A percentile compares a stretch with the other conserved stretches of the same genome.
Conservation (phyloP, 2,888 invertebrate species). For the Cephus nigrinus region DNA sequence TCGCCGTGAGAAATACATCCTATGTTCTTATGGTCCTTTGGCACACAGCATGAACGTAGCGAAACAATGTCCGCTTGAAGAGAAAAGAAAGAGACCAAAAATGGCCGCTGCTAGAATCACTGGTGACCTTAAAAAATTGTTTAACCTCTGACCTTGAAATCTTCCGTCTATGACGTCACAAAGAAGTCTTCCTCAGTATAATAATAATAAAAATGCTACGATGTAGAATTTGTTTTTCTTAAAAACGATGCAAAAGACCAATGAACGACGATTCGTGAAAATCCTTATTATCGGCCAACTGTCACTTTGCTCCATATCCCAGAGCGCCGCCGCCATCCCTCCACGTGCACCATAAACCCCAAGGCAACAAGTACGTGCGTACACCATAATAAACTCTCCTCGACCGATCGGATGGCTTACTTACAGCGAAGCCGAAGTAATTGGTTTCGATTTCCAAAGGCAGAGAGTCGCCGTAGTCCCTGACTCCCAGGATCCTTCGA, state of each 20-base stretch:
- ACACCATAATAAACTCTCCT: slow-evolving; percentile 16
- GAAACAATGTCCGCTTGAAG: background rate
- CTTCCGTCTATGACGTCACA: background rate
- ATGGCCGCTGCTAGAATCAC: background rate
- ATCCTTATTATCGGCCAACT: background rate
- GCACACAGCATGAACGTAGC: background rate
- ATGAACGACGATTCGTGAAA: background rate
- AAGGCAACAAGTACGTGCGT: slow-evolving; percentile 12
- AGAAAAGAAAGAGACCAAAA: background rate
- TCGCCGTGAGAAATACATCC: background rate
- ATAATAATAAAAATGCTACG: background rate
- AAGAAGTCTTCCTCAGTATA: background rate
- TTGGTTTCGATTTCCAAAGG: slow-evolving; percentile 33
- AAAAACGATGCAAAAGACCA: background rate
- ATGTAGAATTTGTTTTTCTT: background rate
- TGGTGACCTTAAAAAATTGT: background rate
- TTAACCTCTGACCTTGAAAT: background rate
- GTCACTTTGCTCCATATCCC: background rate
- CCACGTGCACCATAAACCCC: background rate
- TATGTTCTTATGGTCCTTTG: too few species aligned
- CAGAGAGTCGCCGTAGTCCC: background rate
- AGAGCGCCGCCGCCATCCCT: background rate
- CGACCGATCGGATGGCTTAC: slow-evolving; percentile 18
- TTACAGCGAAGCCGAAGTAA: slow-evolving; percentile 21
- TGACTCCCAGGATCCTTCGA: too few species aligned